These are phyloP conservation scores for Vimba vimba DNA, from an alignment of 2,113 vertebrate genomes.

Conservation along the genomic window DNA sequence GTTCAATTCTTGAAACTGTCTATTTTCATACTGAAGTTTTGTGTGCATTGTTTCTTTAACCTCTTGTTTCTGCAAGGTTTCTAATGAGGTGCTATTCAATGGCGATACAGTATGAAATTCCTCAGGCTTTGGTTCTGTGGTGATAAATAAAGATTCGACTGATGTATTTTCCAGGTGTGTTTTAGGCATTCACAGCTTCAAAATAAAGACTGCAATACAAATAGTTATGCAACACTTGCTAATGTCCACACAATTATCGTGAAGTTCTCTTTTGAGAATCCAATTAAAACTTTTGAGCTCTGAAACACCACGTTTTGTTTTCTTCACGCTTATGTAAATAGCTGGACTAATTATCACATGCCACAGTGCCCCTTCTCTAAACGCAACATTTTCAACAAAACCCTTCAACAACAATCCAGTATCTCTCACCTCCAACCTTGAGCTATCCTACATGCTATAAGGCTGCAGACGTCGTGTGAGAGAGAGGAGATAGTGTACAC, in stretches of 20 bases:
- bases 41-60: background rate
- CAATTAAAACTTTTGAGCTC: constrained; percentile 35
- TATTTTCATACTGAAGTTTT: background rate
- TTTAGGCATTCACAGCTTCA: background rate
- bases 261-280: background rate
- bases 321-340: constrained; percentile 33
- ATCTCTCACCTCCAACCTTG: constrained; percentile 31
- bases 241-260: background rate
- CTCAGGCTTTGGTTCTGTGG: background rate
- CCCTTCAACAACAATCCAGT: constrained; percentile 34
- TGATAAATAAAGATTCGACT: background rate
- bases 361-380: constrained; percentile 8
- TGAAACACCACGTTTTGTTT: constrained; percentile 15
- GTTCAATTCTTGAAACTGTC: background rate
- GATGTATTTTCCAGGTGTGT: background rate
- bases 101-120: background rate
- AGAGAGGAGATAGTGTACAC: background rate
- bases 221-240: constrained; percentile 6
- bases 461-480: background rate
- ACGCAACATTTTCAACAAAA: constrained; percentile 29
- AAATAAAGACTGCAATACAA: constrained; percentile 10
- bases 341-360: constrained; percentile 47
- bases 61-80: background rate
- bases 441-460: constrained; percentile 1
- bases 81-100: background rate